Conservation (phyloP, 2,797 vertebrate genomes). For the Betta splendens region DNA sequence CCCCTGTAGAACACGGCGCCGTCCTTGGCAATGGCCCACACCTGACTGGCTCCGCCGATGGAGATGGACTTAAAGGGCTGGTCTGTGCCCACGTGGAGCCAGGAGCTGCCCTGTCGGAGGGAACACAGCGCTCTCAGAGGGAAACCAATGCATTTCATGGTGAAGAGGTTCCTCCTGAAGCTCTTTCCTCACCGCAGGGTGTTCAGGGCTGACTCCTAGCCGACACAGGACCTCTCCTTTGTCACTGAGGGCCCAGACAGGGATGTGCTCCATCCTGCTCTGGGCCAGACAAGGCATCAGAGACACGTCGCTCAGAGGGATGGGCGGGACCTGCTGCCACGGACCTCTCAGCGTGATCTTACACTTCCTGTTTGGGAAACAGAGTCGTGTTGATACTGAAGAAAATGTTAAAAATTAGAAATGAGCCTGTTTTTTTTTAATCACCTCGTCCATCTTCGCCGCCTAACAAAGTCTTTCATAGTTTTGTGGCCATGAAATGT, state of each 20-base stretch:
- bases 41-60: conserved; percentile 90
- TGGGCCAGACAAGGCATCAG: conserved; percentile 87
- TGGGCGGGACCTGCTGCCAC: conserved; percentile 92
- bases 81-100: conserved; percentile 96
- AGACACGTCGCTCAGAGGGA: conserved; percentile 89
- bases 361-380: conserved; percentile 85
- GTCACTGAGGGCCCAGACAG: conserved; percentile 94
- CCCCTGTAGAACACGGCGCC: conserved; percentile 95
- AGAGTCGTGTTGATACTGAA: not conserved
- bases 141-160: not conserved
- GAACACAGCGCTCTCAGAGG: conserved; percentile 8
- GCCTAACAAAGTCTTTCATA: conserved; percentile 96
- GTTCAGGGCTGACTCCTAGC: conserved; percentile 85
- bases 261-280: conserved; percentile 79
- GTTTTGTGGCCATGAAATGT: conserved; percentile 96
- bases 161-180: not conserved
- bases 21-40: conserved; percentile 95
- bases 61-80: conserved; percentile 95
- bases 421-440: not conserved
- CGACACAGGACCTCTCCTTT: conserved; percentile 97
- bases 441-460: conserved; percentile 93
- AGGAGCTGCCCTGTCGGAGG: conserved; percentile 87
- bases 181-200: conserved; percentile 83
- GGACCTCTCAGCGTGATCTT: conserved; percentile 89
- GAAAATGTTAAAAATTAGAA: not conserved